Conservation (phyloP, 2,888 invertebrate genomes). For the Callinectes sapidus region DNA sequence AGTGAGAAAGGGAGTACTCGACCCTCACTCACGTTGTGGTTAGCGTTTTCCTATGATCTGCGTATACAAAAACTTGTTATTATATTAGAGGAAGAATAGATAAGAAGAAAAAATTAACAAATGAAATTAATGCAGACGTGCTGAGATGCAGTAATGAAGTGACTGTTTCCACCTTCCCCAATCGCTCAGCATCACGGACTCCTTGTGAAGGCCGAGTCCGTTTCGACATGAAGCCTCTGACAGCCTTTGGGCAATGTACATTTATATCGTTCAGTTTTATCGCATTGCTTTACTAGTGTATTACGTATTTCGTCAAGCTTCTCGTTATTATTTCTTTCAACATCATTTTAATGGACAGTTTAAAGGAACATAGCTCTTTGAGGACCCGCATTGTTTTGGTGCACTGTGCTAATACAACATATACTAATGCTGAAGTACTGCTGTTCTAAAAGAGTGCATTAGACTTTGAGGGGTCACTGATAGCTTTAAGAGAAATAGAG, state of each 20-base stretch:
- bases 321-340: not conserved
- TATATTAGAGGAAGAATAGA: too few relatives aligned
- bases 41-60: too few relatives aligned
- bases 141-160: too few relatives aligned
- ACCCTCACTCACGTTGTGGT: too few relatives aligned
- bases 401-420: not conserved
- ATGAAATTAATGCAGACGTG: too few relatives aligned
- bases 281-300: not conserved
- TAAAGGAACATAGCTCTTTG: not conserved
- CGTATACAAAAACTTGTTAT: too few relatives aligned
- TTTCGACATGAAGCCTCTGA: not conserved
- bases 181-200: not conserved
- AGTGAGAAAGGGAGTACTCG: too few relatives aligned
- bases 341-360: not conserved
- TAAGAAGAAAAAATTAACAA: too few relatives aligned
- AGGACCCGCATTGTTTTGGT: not conserved
- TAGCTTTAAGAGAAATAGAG: constrained; percentile 25
- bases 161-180: not conserved
- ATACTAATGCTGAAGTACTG: constrained; percentile 3
- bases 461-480: not conserved
- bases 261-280: not conserved
- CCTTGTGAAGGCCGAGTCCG: not conserved
- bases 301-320: not conserved
- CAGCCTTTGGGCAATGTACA: not conserved
- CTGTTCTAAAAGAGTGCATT: not conserved